Evolutionary conservation across 2,888 invertebrate species (phyloP).

Genomic region (Polydrusus pterygomalis): DNA sequence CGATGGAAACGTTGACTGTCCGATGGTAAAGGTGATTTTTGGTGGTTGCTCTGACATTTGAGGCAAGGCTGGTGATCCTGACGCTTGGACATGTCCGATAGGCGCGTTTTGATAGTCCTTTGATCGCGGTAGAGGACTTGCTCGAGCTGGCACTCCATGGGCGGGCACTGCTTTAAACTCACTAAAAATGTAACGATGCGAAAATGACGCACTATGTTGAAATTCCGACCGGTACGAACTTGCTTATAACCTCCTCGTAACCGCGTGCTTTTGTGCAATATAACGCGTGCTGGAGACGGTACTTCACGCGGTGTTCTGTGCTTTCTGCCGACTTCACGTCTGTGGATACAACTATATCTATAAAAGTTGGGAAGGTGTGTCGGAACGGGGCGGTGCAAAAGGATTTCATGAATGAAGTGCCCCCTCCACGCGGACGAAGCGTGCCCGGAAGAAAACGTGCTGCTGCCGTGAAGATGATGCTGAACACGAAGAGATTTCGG

Average conservation of each 20-base stretch:
- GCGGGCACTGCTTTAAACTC: neutral
- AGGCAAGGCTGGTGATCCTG: slow-evolving; percentile 10
- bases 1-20: slow-evolving; percentile 1
- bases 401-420: slow-evolving; percentile 52
- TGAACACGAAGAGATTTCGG: slow-evolving; percentile 38
- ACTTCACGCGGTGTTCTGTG: slow-evolving; percentile 31
- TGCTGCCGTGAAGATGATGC: slow-evolving; percentile 27
- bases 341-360: slow-evolving; percentile 53
- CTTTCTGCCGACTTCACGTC: slow-evolving; percentile 50
- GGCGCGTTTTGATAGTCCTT: slow-evolving; percentile 45
- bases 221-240: slow-evolving; percentile 24
- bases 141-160: slow-evolving; percentile 47
- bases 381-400: slow-evolving; percentile 48
- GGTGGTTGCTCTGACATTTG: slow-evolving; percentile 7
- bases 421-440: slow-evolving; percentile 42
- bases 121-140: slow-evolving; percentile 52
- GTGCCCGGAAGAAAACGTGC: slow-evolving; percentile 47
- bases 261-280: slow-evolving; percentile 1
- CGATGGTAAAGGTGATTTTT: neutral
- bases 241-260: neutral
- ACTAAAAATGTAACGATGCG: neutral
- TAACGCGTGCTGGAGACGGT: slow-evolving; percentile 1
- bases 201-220: neutral
- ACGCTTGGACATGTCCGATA: neutral
- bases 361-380: slow-evolving; percentile 54